Conservation (phyloP, 2,113 vertebrate genomes). For the Zosterops hypoxanthus region DNA sequence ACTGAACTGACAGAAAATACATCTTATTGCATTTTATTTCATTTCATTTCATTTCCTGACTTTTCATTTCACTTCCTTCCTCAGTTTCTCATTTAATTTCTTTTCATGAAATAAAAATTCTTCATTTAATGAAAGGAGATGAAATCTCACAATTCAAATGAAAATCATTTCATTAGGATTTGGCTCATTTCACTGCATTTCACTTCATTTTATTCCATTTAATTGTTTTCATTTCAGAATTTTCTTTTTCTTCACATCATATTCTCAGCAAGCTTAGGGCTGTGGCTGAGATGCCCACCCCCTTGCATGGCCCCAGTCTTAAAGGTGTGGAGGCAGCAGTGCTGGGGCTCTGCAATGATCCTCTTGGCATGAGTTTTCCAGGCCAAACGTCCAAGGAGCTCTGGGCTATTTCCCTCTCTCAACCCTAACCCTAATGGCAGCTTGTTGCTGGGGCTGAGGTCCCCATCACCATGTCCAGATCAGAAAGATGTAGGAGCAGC, state of each 20-base stretch:
- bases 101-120: not conserved
- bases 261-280: not conserved
- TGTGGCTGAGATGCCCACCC: not conserved
- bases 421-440: not conserved
- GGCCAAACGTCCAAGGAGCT: not conserved
- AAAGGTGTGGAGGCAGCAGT: not conserved
- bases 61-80: not conserved
- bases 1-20: not conserved
- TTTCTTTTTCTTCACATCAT: not conserved
- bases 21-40: not conserved
- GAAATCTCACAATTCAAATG: not conserved
- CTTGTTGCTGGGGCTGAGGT: not conserved
- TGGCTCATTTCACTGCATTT: not conserved
- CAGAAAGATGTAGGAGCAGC: not conserved
- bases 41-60: not conserved
- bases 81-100: not conserved
- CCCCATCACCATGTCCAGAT: not conserved
- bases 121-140: not conserved
- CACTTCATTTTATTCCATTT: not conserved
- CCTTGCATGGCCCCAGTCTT: not conserved
- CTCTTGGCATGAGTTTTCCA: not conserved
- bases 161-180: not conserved
- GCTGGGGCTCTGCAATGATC: not conserved
- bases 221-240: not conserved
- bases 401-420: not conserved